A percentile compares a stretch with the other conserved stretches of the same genome.
Conservation (phyloP, 2,113 vertebrate genomes). For the Lasiurus borealis region DNA sequence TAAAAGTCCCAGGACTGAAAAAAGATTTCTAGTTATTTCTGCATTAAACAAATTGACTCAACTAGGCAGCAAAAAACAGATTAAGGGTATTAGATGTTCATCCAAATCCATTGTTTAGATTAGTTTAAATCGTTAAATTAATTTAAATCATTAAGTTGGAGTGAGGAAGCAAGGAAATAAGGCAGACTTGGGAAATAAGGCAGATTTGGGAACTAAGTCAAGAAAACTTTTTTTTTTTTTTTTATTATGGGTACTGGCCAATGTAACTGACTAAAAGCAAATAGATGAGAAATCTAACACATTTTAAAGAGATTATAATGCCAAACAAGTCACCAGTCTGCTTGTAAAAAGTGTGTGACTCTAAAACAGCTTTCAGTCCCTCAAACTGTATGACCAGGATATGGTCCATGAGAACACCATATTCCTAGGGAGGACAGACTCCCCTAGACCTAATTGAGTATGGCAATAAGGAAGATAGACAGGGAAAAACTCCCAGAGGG, state of each 20-base stretch:
- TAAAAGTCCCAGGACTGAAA: background rate
- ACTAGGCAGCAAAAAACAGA: background rate
- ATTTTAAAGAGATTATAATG: background rate
- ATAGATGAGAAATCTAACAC: conserved; percentile 2
- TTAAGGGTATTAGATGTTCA: background rate
- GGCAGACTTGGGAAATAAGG: background rate
- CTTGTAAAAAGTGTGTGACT: background rate
- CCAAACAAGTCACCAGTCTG: background rate
- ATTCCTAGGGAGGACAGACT: background rate
- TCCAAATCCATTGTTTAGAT: background rate
- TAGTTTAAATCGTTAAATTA: conserved; percentile 10
- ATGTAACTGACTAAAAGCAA: conserved; percentile 22
- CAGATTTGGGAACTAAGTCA: conserved; percentile 1
- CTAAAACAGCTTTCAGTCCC: background rate
- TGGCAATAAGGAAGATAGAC: background rate
- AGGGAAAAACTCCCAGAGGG: background rate
- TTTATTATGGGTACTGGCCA: background rate
- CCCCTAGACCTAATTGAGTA: background rate
- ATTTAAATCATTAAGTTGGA: conserved; percentile 1
- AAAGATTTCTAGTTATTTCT: background rate
- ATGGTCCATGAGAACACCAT: too few species aligned
- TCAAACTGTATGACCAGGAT: background rate
- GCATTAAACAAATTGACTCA: background rate
- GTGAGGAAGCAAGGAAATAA: background rate
- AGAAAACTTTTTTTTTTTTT: background rate